Evolutionary conservation across 2,888 invertebrate species (phyloP).

Genomic region (Augiades crinisus): DNA sequence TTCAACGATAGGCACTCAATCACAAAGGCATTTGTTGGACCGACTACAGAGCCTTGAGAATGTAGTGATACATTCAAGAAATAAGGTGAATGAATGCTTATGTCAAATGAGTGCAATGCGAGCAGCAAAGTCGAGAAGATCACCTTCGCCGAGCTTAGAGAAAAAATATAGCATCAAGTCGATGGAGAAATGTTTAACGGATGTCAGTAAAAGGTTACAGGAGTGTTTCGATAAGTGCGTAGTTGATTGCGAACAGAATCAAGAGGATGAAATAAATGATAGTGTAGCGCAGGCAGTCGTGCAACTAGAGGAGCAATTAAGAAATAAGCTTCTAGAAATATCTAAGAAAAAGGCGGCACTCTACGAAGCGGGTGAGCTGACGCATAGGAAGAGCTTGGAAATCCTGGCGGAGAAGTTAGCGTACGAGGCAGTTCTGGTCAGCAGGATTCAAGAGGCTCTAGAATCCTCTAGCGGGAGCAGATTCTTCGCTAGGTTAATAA

Average conservation of each 20-base stretch:
- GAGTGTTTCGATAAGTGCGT: constrained; percentile 83
- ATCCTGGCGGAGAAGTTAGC: constrained; percentile 90
- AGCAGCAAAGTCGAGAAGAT: constrained; percentile 82
- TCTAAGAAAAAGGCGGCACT: constrained; percentile 84
- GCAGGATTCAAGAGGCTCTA: constrained; percentile 85
- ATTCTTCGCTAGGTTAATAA: constrained; percentile 82
- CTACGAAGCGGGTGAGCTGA: constrained; percentile 85
- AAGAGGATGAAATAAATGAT: constrained; percentile 58
- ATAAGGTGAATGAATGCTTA: constrained; percentile 85
- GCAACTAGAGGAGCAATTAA: constrained; percentile 85
- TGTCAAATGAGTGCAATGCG: constrained; percentile 83
- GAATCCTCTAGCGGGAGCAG: constrained; percentile 79
- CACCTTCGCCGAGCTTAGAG: constrained; percentile 84
- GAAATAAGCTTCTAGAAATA: constrained; percentile 85
- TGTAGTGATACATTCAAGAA: constrained; percentile 83
- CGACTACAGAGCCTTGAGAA: constrained; percentile 83
- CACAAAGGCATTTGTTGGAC: constrained; percentile 79
- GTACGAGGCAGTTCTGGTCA: constrained; percentile 88
- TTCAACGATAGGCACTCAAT: constrained; percentile 69
- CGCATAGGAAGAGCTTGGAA: constrained; percentile 85
- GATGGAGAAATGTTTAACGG: constrained; percentile 84
- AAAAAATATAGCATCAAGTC: constrained; percentile 82
- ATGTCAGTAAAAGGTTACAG: constrained; percentile 83
- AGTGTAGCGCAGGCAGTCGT: constrained; percentile 82
- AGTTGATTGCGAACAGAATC: constrained; percentile 62